phyloP scores from a whole-genome alignment of 2,797 vertebrate species.

The Staurois parvus region DNA sequence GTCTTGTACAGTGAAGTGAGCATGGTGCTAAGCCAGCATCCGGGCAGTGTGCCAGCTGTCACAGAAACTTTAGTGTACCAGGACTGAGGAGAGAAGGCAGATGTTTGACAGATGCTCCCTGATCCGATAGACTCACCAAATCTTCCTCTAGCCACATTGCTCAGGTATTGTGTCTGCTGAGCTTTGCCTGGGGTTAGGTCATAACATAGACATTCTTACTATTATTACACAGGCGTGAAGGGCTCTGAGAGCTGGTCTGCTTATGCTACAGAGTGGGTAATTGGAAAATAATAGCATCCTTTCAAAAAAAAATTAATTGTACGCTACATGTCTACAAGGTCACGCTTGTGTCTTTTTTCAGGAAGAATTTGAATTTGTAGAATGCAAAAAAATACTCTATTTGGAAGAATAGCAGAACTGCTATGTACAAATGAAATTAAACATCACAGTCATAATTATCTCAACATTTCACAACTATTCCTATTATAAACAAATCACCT shows the following conservation, averaged over 20 bases:
- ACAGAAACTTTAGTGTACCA: not conserved
- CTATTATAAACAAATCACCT: not conserved
- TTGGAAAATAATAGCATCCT: not conserved
- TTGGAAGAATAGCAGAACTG: too few relatives aligned
- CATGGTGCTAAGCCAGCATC: constrained; percentile 1
- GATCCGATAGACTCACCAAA: not conserved
- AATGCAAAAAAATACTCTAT: too few relatives aligned
- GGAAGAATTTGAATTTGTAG: too few relatives aligned
- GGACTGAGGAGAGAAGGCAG: not conserved
- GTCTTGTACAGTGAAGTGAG: not conserved
- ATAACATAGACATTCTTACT: not conserved
- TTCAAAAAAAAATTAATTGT: too few relatives aligned
- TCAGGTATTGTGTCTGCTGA: constrained; percentile 7
- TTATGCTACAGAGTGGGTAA: not conserved
- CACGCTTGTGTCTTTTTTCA: too few relatives aligned
- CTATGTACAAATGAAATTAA: too few relatives aligned
- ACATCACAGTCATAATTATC: not conserved
- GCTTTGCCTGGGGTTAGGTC: constrained; percentile 9
- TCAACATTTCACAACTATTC: not conserved
- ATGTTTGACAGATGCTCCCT: constrained; percentile 30
- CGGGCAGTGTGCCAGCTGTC: not conserved
- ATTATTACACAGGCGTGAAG: not conserved
- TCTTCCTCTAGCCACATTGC: not conserved
- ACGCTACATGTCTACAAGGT: too few relatives aligned
- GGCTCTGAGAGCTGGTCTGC: not conserved